A percentile compares a stretch with the other conserved stretches of the same genome.
These are phyloP conservation scores for Chloroceryle aenea DNA, from an alignment of 2,113 vertebrate genomes.

Conservation along the genomic window DNA sequence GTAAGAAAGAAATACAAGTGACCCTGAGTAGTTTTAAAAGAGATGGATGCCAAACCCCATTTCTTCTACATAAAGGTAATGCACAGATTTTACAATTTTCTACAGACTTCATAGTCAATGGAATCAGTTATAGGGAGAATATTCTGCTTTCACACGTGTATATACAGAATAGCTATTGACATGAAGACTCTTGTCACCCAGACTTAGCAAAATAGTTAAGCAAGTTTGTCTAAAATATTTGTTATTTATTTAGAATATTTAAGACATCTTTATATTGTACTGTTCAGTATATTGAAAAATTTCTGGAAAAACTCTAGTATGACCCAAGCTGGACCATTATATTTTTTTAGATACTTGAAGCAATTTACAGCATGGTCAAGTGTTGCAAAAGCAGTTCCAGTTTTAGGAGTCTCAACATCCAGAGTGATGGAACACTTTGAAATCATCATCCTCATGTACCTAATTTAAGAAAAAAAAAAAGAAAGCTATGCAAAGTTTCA, in stretches of 20 bases:
- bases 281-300: background rate
- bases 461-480: background rate
- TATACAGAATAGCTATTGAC: background rate
- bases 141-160: background rate
- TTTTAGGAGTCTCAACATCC: background rate
- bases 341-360: background rate
- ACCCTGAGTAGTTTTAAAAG: background rate
- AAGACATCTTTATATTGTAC: background rate
- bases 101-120: background rate
- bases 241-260: background rate
- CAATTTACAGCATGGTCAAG: background rate
- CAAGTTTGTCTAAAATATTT: background rate
- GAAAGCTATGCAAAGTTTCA: background rate
- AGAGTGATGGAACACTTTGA: background rate
- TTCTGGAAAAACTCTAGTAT: background rate
- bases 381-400: background rate
- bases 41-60: fast-evolving
- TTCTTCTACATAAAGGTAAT: background rate
- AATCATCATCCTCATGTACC: background rate
- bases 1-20: background rate
- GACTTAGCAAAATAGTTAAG: background rate
- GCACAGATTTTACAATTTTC: background rate
- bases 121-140: background rate
- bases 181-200: background rate
- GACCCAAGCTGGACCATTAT: background rate